These are phyloP conservation scores for Oscheius myriophilus DNA, from an alignment of 2,888 invertebrate genomes.

Conservation along the genomic window DNA sequence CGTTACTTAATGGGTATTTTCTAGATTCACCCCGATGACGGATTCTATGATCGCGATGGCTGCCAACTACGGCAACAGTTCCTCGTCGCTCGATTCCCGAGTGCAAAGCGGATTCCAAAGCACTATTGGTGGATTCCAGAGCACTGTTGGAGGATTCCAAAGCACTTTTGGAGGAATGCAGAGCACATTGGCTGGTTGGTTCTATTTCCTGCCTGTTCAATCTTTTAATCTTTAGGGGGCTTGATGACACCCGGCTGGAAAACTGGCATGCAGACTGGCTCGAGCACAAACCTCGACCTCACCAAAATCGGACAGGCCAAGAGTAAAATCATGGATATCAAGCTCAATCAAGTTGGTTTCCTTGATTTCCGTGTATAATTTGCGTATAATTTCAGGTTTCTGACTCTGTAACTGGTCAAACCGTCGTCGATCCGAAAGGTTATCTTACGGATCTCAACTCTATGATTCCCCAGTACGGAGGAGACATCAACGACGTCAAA, in stretches of 20 bases:
- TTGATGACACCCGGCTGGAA: constrained; percentile 82
- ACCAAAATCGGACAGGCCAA: constrained; percentile 98
- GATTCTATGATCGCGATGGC: constrained; percentile 91
- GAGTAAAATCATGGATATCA: constrained; percentile 98
- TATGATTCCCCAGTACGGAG: constrained; percentile 98
- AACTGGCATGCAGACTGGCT: constrained; percentile 74
- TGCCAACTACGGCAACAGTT: constrained; percentile 75
- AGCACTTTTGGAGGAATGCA: constrained; percentile 71
- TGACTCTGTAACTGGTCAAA: constrained; percentile 97
- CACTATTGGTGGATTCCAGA: constrained; percentile 47
- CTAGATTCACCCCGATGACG: constrained; percentile 89
- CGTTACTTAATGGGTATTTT: constrained; percentile 6
- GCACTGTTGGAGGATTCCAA: constrained; percentile 70
- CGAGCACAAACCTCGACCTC: constrained; percentile 80
- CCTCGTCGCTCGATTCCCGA: constrained; percentile 83
- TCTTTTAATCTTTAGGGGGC: constrained; percentile 44
- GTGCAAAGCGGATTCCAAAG: constrained; percentile 61
- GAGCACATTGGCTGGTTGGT: constrained; percentile 28
- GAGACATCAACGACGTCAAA: constrained; percentile 75
- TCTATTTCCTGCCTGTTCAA: not conserved
- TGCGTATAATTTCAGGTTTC: constrained; percentile 72
- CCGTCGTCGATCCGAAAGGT: constrained; percentile 98
- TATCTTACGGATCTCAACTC: constrained; percentile 98
- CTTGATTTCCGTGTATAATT: not conserved
- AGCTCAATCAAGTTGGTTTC: constrained; percentile 82